These are phyloP conservation scores for Patella caerulea DNA, from an alignment of 2,888 invertebrate species.

Conservation along the genomic window DNA sequence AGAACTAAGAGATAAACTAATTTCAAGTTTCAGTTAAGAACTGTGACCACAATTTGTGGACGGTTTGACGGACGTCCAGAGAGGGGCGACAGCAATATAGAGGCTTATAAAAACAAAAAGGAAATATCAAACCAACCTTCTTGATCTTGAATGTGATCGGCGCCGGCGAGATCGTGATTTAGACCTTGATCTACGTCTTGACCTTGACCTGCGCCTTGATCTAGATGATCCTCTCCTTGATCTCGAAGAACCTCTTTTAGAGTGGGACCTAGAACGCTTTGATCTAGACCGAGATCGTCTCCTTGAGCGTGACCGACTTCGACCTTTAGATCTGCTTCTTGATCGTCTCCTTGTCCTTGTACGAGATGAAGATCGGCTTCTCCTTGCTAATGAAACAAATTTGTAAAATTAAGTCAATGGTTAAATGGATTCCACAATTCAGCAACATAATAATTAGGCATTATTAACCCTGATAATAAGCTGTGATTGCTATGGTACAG, in stretches of 20 bases:
- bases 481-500: background rate
- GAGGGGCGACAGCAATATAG: too few species aligned
- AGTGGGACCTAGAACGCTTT: constrained; percentile 50
- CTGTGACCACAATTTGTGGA: too few species aligned
- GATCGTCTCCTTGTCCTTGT: constrained; percentile 59
- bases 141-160: constrained; percentile 54
- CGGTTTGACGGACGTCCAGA: too few species aligned
- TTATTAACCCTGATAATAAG: too few species aligned
- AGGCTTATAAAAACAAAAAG: constrained; percentile 47
- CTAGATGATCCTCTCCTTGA: constrained; percentile 67
- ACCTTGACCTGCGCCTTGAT: constrained; percentile 72
- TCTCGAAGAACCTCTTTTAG: constrained; percentile 41
- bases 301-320: constrained; percentile 29
- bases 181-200: constrained; percentile 53
- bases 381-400: constrained; percentile 12
- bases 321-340: constrained; percentile 31
- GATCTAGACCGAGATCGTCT: constrained; percentile 18
- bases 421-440: too few species aligned
- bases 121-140: constrained; percentile 64
- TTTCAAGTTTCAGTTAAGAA: too few species aligned
- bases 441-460: too few species aligned
- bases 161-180: constrained; percentile 70
- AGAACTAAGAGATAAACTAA: too few species aligned
- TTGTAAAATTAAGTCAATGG: too few species aligned
- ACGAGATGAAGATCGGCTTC: constrained; percentile 44